Conservation (phyloP, 2,113 vertebrate species). For the Progne subis region DNA sequence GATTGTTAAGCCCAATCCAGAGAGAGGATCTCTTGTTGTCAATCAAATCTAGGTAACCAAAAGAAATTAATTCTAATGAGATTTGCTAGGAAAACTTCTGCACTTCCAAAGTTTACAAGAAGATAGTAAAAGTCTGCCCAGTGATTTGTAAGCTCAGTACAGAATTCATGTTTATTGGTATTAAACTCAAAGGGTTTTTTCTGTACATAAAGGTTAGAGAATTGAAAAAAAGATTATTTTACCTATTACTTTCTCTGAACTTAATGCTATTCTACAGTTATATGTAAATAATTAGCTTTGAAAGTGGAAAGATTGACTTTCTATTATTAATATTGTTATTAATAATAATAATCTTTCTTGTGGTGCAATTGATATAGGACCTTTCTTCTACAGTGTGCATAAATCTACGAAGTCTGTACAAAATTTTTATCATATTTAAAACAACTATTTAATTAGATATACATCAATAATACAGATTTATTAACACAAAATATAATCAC, state of each 20-base stretch:
- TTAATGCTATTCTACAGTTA: not conserved
- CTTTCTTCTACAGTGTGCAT: not conserved
- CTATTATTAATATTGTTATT: not conserved
- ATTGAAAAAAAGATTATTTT: not conserved
- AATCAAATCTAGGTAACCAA: conserved; percentile 76
- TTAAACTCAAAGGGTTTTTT: not conserved
- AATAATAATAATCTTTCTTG: too few relatives aligned
- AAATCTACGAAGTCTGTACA: not conserved
- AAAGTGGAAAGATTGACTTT: not conserved
- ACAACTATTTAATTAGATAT: not conserved
- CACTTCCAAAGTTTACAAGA: not conserved
- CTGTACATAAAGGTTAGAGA: not conserved
- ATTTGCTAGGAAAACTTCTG: not conserved
- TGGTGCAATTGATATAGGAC: not conserved
- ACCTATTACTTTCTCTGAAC: not conserved
- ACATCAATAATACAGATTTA: not conserved
- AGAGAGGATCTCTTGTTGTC: conserved; percentile 72
- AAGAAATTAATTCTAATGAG: not conserved
- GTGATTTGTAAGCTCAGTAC: not conserved
- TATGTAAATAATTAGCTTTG: not conserved
- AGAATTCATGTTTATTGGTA: not conserved
- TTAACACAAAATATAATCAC: not conserved
- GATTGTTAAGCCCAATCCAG: conserved; percentile 90
- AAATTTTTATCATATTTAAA: not conserved
- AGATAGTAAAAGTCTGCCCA: not conserved